Percentiles rank a stretch among this genome's conserved stretches.
Conservation (phyloP, 2,888 invertebrate species). For the Opisthograptis luteolata region DNA sequence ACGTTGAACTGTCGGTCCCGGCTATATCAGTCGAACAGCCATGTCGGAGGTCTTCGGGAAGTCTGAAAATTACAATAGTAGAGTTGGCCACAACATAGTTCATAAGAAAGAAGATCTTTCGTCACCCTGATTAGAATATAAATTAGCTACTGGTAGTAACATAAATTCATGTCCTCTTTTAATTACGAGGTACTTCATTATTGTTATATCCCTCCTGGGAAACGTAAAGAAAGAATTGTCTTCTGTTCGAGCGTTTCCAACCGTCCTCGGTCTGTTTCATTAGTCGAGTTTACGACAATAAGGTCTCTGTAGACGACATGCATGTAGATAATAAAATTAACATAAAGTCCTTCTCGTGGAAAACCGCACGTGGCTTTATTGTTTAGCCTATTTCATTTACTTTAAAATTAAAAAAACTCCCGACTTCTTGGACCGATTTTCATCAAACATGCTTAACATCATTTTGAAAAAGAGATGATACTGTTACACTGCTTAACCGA, state of each 20-base stretch:
- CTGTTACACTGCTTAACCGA: too few species aligned
- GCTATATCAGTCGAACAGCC: too few species aligned
- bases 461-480: too few species aligned
- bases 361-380: constrained; percentile 20
- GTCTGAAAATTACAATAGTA: too few species aligned
- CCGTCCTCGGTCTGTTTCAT: constrained; percentile 24
- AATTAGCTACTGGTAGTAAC: constrained; percentile 26
- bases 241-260: constrained; percentile 14
- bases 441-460: too few species aligned
- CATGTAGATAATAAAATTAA: constrained; percentile 27
- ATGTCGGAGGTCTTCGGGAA: too few species aligned
- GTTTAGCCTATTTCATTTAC: constrained; percentile 23
- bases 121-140: constrained; percentile 15
- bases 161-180: constrained; percentile 31
- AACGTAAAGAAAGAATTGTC: constrained; percentile 30
- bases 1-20: too few species aligned
- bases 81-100: too few species aligned
- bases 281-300: constrained; percentile 24
- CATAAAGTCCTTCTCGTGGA: constrained; percentile 25
- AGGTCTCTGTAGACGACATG: constrained; percentile 16
- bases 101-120: constrained; percentile 11
- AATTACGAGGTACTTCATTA: constrained; percentile 36
- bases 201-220: constrained; percentile 31
- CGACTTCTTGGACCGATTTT: too few species aligned
- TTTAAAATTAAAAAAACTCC: too few species aligned